phyloP scores from a whole-genome alignment of 1,140 invertebrate genomes.

The Ylistrum balloti region DNA sequence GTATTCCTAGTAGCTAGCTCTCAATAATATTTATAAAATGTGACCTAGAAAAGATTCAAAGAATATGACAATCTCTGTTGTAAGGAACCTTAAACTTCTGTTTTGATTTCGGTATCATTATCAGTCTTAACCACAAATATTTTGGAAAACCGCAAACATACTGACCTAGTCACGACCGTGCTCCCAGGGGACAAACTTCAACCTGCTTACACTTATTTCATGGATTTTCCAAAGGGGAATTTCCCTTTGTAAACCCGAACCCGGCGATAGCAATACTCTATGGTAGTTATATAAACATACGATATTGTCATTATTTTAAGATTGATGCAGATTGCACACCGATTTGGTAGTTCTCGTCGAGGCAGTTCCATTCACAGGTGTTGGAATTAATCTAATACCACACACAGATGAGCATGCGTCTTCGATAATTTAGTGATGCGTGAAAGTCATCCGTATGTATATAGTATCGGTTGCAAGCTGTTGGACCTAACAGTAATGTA shows the following conservation, averaged over 20 bases:
- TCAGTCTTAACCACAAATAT: not conserved
- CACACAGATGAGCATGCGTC: too few relatives aligned
- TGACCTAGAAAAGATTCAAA: too few relatives aligned
- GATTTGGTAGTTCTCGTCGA: too few relatives aligned
- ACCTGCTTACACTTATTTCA: not conserved
- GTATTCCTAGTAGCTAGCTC: too few relatives aligned
- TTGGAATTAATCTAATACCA: too few relatives aligned
- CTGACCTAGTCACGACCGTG: not conserved
- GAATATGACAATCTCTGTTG: too few relatives aligned
- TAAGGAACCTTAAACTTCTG: too few relatives aligned
- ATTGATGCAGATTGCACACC: too few relatives aligned
- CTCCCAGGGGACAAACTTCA: not conserved
- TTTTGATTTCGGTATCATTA: not conserved
- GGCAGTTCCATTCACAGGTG: too few relatives aligned
- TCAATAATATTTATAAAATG: too few relatives aligned
- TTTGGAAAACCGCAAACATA: constrained; percentile 17
- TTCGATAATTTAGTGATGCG: not conserved
- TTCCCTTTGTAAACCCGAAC: constrained; percentile 21
- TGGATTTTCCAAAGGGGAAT: not conserved
- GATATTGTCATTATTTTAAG: not conserved
- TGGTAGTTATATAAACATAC: not conserved
- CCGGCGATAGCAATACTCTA: not conserved
- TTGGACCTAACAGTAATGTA: too few relatives aligned
- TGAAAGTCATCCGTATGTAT: not conserved
- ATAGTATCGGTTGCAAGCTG: too few relatives aligned